phyloP scores from a whole-genome alignment of 2,797 vertebrate genomes.

The Acanthopagrus latus region DNA sequence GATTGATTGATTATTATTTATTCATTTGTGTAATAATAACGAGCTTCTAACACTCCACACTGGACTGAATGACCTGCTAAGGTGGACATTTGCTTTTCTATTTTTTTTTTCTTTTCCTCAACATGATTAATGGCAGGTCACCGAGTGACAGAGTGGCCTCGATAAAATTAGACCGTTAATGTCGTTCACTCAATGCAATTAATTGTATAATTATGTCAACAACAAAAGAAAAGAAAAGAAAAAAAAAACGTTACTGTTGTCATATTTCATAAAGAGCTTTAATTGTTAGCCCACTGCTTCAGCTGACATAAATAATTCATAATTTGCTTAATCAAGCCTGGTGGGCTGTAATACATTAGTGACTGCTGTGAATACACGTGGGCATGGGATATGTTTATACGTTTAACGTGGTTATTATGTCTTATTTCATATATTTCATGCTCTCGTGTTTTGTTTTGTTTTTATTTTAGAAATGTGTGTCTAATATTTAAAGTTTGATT shows the following conservation, averaged over 20 bases:
- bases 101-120: conserved; percentile 43
- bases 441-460: not conserved
- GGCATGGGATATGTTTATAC: not conserved
- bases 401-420: no score
- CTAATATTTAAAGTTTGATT: not conserved
- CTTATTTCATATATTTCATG: not conserved
- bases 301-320: conserved; percentile 21
- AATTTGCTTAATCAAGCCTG: not conserved
- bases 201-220: conserved; percentile 16
- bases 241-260: not conserved
- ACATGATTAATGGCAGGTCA: conserved; percentile 60
- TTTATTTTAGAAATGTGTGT: not conserved
- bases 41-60: not conserved
- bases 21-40: conserved; percentile 9
- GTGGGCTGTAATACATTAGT: not conserved
- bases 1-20: no score
- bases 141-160: conserved; percentile 17
- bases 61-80: conserved; percentile 23
- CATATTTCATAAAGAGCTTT: not conserved
- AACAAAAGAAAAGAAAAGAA: not conserved
- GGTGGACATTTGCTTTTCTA: conserved; percentile 24
- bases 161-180: conserved; percentile 29
- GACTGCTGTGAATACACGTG: conserved; percentile 11
- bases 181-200: conserved; percentile 23
- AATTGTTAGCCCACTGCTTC: not conserved